Conservation (phyloP, 2,888 invertebrate species). For the Neocrepidodera transversa region DNA sequence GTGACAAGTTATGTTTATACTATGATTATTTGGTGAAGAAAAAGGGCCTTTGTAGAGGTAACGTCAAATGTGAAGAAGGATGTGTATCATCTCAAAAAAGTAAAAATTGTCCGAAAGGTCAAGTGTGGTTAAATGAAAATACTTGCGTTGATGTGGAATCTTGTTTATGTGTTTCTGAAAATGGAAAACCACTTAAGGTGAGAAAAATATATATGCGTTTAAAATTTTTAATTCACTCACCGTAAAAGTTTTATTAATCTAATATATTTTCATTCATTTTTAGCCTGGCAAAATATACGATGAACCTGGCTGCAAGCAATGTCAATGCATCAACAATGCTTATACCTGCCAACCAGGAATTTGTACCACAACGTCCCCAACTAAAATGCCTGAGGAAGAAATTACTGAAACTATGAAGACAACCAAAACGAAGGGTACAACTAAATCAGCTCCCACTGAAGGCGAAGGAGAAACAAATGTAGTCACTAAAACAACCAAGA, state of each 20-base stretch:
- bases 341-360: slow-evolving; percentile 69
- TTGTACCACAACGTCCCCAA: slow-evolving; percentile 22
- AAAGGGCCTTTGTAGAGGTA: slow-evolving; percentile 60
- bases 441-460: slow-evolving; percentile 1
- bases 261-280: no score
- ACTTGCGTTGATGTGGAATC: slow-evolving; percentile 77
- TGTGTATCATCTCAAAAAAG: slow-evolving; percentile 50
- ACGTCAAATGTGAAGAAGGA: slow-evolving; percentile 58
- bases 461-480: slow-evolving; percentile 41
- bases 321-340: slow-evolving; percentile 82
- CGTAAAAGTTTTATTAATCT: no score
- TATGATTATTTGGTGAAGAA: slow-evolving; percentile 62
- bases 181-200: slow-evolving; percentile 72
- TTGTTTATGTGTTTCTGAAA: slow-evolving; percentile 76
- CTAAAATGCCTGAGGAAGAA: slow-evolving; percentile 43
- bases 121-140: slow-evolving; percentile 73
- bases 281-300: slow-evolving; percentile 73
- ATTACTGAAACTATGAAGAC: not conserved
- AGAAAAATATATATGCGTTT: no score
- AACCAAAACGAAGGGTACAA: slow-evolving; percentile 1
- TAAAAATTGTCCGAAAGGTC: slow-evolving; percentile 65
- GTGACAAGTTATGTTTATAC: slow-evolving; percentile 74
- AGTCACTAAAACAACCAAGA: not conserved
- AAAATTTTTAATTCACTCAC: no score
- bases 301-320: slow-evolving; percentile 71